These are phyloP conservation scores for Drosophila miranda DNA, from an alignment of 1,140 invertebrate genomes.

Conservation along the genomic window DNA sequence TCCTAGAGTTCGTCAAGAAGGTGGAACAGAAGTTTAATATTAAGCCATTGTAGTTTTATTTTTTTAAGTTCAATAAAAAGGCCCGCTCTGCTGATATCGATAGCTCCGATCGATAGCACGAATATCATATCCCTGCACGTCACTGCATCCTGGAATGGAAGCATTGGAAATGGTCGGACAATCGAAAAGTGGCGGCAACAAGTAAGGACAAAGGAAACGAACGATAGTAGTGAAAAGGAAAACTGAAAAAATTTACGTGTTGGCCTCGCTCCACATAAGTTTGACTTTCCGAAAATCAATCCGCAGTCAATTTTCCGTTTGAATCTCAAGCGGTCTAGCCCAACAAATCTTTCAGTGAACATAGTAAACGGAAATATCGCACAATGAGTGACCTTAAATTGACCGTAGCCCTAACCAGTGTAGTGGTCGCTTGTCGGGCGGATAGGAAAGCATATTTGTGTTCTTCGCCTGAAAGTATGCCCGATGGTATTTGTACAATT, in stretches of 20 bases:
- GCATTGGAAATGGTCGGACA: conserved; percentile 10
- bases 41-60: conserved; percentile 38
- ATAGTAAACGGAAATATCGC: not conserved
- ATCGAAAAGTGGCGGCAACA: conserved; percentile 7
- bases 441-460: too few relatives aligned
- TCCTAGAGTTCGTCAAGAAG: conserved; percentile 83
- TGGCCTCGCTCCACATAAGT: conserved; percentile 5
- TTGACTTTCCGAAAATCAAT: not conserved
- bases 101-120: not conserved
- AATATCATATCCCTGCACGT: conserved; percentile 16
- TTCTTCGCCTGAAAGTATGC: too few relatives aligned
- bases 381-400: conserved; percentile 89
- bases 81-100: conserved; percentile 11
- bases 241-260: not conserved
- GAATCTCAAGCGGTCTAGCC: too few relatives aligned
- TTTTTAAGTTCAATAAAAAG: conserved; percentile 1
- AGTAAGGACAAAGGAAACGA: not conserved
- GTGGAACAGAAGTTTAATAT: conserved; percentile 70
- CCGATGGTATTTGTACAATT: too few relatives aligned
- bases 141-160: conserved; percentile 29
- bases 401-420: conserved; percentile 97
- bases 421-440: too few relatives aligned
- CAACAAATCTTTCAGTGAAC: not conserved
- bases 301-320: not conserved
- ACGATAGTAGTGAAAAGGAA: not conserved